These are phyloP conservation scores for Melitaea athalia DNA, from an alignment of 2,888 invertebrate genomes.

Conservation along the genomic window DNA sequence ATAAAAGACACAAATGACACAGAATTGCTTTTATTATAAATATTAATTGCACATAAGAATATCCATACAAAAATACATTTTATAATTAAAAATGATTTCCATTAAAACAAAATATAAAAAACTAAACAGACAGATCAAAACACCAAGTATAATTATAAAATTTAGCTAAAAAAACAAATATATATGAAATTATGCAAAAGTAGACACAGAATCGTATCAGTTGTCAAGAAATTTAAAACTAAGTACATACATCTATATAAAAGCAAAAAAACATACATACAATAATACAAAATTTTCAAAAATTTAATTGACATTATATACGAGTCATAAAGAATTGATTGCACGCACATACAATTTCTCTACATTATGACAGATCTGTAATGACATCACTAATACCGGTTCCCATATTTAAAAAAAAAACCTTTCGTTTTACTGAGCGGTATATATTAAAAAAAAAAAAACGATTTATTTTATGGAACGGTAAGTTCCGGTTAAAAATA, in stretches of 20 bases:
- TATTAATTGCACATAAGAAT: constrained; percentile 80
- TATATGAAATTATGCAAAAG: constrained; percentile 42
- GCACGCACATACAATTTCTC: background rate
- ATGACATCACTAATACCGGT: background rate
- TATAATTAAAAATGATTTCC: constrained; percentile 74
- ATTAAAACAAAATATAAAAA: constrained; percentile 78
- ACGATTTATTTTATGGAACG: no score
- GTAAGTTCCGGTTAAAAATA: no score
- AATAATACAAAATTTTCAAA: constrained; percentile 17
- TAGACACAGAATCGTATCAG: constrained; percentile 53
- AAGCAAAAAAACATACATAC: constrained; percentile 30
- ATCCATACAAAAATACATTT: constrained; percentile 81
- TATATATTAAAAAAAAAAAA: no score
- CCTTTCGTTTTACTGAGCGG: no score
- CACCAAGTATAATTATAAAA: constrained; percentile 41
- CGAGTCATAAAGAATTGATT: constrained; percentile 9
- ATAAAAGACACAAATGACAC: constrained; percentile 53
- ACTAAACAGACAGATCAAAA: constrained; percentile 50
- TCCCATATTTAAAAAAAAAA: no score
- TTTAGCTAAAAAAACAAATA: constrained; percentile 42
- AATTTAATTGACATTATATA: constrained; percentile 32
- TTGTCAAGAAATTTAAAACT: constrained; percentile 58
- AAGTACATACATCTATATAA: constrained; percentile 33
- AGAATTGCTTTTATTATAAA: constrained; percentile 78
- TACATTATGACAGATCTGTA: constrained; percentile 1